phyloP scores from a whole-genome alignment of 1,140 invertebrate species.

The Drosophila persimilis region DNA sequence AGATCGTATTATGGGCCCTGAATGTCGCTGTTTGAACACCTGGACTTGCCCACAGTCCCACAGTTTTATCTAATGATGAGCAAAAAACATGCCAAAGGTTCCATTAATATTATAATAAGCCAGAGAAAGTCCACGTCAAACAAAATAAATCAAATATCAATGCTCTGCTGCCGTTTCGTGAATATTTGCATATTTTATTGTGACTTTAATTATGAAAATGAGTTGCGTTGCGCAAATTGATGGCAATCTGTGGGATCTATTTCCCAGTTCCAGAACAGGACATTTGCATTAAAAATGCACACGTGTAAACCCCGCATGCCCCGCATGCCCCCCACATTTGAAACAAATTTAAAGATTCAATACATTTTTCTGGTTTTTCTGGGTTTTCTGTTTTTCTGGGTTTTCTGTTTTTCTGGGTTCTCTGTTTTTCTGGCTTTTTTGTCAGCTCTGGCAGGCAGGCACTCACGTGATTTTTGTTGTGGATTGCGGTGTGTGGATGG shows the following conservation, averaged over 20 bases:
- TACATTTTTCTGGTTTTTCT: background rate
- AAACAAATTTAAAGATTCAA: slow-evolving; percentile 10
- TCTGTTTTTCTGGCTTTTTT: background rate
- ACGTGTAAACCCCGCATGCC: background rate
- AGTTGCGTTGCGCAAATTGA: slow-evolving; percentile 16
- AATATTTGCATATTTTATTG: slow-evolving; percentile 5
- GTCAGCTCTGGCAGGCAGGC: no score
- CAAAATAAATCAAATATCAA: background rate
- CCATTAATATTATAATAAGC: no score
- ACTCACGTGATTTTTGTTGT: slow-evolving; percentile 41
- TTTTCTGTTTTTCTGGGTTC: slow-evolving; percentile 1
- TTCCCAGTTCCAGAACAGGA: background rate
- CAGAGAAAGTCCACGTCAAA: no score
- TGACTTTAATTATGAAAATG: slow-evolving; percentile 23
- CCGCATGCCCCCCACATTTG: background rate
- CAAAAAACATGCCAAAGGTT: no score
- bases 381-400: background rate
- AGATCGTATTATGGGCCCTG: no score
- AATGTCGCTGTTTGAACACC: no score
- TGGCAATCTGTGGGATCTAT: background rate
- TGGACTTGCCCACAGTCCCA: no score
- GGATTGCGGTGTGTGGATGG: slow-evolving; percentile 6
- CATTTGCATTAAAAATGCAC: slow-evolving; percentile 7
- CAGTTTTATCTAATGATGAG: no score
- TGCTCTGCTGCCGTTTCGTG: background rate